These are phyloP conservation scores for Odocoileus virginianus DNA, from an alignment of 2,113 vertebrate genomes.

Conservation along the genomic window DNA sequence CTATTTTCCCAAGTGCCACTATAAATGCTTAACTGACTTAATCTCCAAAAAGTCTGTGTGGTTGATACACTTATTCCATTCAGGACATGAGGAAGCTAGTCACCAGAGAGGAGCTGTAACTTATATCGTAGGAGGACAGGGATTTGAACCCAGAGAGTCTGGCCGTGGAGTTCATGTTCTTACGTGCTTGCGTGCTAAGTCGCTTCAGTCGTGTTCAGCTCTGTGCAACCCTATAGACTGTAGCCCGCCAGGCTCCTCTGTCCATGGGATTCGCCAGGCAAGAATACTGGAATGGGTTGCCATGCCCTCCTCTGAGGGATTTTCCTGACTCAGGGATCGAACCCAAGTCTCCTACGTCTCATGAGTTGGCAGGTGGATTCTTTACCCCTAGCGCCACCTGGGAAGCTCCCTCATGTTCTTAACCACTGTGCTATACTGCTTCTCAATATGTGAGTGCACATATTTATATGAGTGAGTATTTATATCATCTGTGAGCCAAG, in stretches of 20 bases:
- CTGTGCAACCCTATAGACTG: not conserved
- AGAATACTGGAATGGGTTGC: not conserved
- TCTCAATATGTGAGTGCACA: rapidly evolving
- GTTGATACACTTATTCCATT: not conserved
- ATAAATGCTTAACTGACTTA: not conserved
- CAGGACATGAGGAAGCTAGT: not conserved
- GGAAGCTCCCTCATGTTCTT: not conserved
- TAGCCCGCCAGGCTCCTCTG: not conserved
- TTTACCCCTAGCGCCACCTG: not conserved
- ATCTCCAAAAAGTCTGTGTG: not conserved
- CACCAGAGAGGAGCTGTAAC: not conserved
- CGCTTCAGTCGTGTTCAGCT: not conserved
- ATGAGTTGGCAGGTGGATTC: not conserved
- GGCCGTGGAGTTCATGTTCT: not conserved
- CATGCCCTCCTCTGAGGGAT: not conserved
- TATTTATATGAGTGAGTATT: no score
- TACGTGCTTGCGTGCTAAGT: not conserved
- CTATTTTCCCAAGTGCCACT: not conserved
- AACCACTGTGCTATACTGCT: rapidly evolving
- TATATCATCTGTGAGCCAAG: not conserved
- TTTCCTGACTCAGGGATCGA: not conserved
- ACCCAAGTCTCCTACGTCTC: not conserved
- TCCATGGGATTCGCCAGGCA: not conserved
- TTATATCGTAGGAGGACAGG: not conserved
- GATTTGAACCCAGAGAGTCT: not conserved